phyloP scores from a whole-genome alignment of 2,888 invertebrate species.

The Chirona hameri region DNA sequence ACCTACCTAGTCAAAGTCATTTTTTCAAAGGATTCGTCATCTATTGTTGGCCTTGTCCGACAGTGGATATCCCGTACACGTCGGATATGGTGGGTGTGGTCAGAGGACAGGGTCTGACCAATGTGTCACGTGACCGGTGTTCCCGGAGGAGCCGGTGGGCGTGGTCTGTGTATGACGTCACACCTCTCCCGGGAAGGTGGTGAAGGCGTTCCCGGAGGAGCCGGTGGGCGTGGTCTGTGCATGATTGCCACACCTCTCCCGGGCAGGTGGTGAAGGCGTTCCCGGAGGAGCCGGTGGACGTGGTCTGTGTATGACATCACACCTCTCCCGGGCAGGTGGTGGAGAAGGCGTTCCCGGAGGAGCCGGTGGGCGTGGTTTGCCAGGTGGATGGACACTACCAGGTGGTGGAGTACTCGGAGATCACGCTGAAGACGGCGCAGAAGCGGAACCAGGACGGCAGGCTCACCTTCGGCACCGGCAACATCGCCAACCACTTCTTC shows the following conservation, averaged over 20 bases:
- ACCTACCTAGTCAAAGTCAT: too few species aligned
- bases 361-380: constrained; percentile 95
- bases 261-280: constrained; percentile 88
- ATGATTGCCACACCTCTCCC: constrained; percentile 78
- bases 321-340: constrained; percentile 55
- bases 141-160: too few species aligned
- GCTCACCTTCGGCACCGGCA: constrained; percentile 88
- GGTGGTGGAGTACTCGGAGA: constrained; percentile 93
- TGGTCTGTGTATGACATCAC: not conserved
- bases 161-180: not conserved
- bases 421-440: constrained; percentile 81
- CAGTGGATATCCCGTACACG: too few species aligned
- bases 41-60: too few species aligned
- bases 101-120: too few species aligned
- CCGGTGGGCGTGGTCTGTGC: constrained; percentile 95
- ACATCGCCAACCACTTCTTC: constrained; percentile 98
- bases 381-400: constrained; percentile 84
- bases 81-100: too few species aligned
- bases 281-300: too few species aligned
- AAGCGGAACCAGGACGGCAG: constrained; percentile 69
- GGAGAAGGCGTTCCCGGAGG: constrained; percentile 81
- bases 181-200: constrained; percentile 51
- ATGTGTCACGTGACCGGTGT: too few species aligned
- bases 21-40: too few species aligned
- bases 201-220: constrained; percentile 86